Evolutionary conservation across 2,113 vertebrate species (phyloP), one percentile per base, ranked within the genome.

Genomic region (Petaurus breviceps): DNA sequence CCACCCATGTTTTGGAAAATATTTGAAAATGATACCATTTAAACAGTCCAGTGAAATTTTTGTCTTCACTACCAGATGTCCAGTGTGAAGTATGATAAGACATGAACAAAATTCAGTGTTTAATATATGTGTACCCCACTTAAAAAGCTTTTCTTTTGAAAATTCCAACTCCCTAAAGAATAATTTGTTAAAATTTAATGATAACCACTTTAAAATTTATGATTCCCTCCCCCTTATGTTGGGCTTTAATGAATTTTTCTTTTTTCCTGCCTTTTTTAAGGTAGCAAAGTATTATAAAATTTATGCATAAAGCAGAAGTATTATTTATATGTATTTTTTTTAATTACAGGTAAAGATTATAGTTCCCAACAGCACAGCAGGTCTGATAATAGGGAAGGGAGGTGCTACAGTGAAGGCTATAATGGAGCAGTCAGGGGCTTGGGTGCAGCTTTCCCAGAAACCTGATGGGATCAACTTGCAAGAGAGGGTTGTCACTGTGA

Each of bases 341-440:
- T 98, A 98, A 99, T 99, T 99, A 98, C 99, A 99, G 99, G 99
- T 99, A 99, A 99, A 99, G 99, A 99, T 99, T 98, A 99, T 99
- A 99, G 99, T 99, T 98, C 99, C 99, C 98, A 99, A 99, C 99
- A 99, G 99, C 99, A 99, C 99, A 98, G 99, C 99, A 98, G 99
- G 99, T 98, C 99, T 99, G 98, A 99, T 99, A 98, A 99, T 99
- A 99, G 99, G 99, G 98, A 99, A 99, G 99, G 99, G 99, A 98
- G 99, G 99, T 99, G 99, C 99, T 97, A 99, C 99, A 98, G 99
- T 99, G 98, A 99, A 99, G 98, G 99, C 99, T 98, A 98, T 99
- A 98, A 99, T 99, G 99, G 99, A 99, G 98, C 99, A 99, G 98
- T 99, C 99, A 98, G 99, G 99, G 98, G 99, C 99, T 98, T 99